These are phyloP conservation scores for Diplosoma virens DNA, from an alignment of 23 tunicate genomes.

Conservation along the genomic window DNA sequence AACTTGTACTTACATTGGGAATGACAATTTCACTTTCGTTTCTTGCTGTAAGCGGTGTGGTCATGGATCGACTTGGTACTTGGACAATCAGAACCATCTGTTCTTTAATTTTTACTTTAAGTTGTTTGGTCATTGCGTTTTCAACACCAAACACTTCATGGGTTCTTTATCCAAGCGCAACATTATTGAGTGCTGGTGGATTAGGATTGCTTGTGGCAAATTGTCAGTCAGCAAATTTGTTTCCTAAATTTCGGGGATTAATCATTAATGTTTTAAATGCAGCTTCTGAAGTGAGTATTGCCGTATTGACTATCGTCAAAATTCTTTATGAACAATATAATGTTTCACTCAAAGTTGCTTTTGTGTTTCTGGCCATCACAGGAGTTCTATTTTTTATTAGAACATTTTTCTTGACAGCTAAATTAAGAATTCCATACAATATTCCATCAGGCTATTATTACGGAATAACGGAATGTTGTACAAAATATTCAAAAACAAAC, in stretches of 20 bases:
- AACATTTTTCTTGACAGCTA: slow-evolving; percentile 10
- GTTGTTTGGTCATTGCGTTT: background rate
- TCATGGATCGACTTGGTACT: slow-evolving; percentile 8
- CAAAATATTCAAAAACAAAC: too few relatives aligned
- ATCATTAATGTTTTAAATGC: background rate
- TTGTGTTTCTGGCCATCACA: background rate
- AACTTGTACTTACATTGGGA: background rate
- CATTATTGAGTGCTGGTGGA: background rate
- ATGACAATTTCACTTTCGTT: background rate
- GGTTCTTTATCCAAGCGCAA: background rate
- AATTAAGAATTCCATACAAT: background rate
- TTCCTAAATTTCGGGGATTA: slow-evolving; percentile 9
- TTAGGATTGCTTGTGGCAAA: background rate
- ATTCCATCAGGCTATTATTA: background rate
- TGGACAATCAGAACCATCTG: background rate
- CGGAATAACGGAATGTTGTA: too few relatives aligned
- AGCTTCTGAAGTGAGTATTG: background rate
- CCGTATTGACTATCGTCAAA: background rate
- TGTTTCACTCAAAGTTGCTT: background rate
- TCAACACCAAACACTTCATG: background rate
- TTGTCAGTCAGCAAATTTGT: background rate
- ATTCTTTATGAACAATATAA: background rate
- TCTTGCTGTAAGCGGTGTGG: background rate
- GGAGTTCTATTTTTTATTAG: background rate
- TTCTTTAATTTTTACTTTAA: background rate